Evolutionary conservation across 2,113 vertebrate species (phyloP).

Genomic region (Monarcha castaneiventris): DNA sequence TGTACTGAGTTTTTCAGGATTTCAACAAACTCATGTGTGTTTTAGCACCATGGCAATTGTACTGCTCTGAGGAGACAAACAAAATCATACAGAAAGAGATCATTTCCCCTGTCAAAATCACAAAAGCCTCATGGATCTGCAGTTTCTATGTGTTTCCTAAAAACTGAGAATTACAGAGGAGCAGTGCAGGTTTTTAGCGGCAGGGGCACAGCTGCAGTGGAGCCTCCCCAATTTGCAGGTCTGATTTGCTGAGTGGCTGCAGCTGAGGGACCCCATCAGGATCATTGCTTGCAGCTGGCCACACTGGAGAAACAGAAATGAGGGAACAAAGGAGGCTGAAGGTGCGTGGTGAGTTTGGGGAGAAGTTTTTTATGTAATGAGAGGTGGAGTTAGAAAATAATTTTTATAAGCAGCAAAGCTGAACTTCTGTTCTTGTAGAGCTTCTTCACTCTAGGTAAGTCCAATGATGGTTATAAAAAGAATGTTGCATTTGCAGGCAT

Average conservation of each 20-base stretch:
- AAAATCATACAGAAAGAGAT: neutral
- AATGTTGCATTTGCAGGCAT: neutral
- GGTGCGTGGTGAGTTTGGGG: fast-evolving
- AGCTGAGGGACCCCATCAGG: neutral
- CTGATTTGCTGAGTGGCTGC: neutral
- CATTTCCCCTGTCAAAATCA: fast-evolving
- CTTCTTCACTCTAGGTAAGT: neutral
- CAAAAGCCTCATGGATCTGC: fast-evolving
- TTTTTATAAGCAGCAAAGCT: neutral
- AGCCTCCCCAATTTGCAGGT: neutral
- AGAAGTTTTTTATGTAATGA: neutral
- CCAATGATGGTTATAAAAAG: fast-evolving
- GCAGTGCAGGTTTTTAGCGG: neutral
- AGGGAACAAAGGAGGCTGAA: neutral
- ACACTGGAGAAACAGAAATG: fast-evolving
- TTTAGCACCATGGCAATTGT: neutral
- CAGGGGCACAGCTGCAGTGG: neutral
- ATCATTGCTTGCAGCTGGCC: neutral
- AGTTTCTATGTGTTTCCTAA: fast-evolving
- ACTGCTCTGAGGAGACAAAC: neutral
- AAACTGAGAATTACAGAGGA: fast-evolving
- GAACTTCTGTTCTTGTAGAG: fast-evolving
- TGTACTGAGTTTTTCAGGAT: neutral
- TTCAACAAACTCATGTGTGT: neutral
- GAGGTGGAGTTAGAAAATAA: fast-evolving